Base-by-base conservation (phyloP, 1,140 invertebrate genomes). In the Neodiprion virginianus region DNA sequence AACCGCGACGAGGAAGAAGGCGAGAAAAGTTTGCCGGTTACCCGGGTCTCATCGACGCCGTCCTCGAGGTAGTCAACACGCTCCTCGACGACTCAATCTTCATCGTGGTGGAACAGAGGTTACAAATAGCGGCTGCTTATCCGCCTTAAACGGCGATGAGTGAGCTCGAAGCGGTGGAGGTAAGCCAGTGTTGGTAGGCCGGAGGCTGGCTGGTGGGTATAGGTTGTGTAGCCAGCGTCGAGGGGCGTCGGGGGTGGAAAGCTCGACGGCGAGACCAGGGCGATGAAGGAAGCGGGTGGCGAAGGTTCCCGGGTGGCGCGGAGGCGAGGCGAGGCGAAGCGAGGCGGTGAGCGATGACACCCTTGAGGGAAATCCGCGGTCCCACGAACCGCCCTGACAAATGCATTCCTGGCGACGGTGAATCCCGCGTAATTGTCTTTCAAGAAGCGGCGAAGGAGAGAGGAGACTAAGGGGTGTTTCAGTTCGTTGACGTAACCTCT, bases 281-380 rank as follows among this genome's bases (percentile, higher is more conserved):
- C 53, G 53, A 12, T 61, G 53, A 61, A 61, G 4, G 11, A 61
- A 17, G 11, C 53, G 61, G 61, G 21, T 66, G 14, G 11, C 68
- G 68, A 21, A 69, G 68, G 68, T 21, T 47, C 28, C 28, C 28
- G 61, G 14, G 14, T 21, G 21, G 14, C 61, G 23, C 8, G 68
- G 28, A 28, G 14, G 12, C 12, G 61, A 21, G 61, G 12, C 61
- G 12, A 65, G 17, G 12, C 17, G 53, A 11, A n/a, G 53, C 9
- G 21, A 23, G 21, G 12, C 67, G 67, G 69, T 76, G 77, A 78
- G 66, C 77, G 70, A 78, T 78, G 77, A 76, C 73, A 67, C 77
- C 77, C 75, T 74, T 74, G 77, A 78, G 77, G 77, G 74, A 76
- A 78, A 76, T 73, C 53, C 69, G 77, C 67, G 77, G 74, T 76